phyloP scores from a whole-genome alignment of 2,797 vertebrate genomes.

The Helostoma temminkii region DNA sequence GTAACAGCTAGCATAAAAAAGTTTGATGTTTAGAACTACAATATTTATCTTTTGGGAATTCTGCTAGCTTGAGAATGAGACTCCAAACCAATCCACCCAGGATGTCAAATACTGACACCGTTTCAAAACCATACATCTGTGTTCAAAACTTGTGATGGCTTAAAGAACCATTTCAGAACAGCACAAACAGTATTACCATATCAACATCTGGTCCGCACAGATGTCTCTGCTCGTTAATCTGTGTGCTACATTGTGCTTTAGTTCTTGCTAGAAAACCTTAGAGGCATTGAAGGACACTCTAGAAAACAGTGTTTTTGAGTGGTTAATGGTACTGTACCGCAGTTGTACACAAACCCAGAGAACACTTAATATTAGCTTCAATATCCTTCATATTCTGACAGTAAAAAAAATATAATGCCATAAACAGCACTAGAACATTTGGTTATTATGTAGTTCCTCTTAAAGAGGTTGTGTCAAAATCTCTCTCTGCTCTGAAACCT shows the following conservation, averaged over 20 bases:
- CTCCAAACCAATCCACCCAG: no score
- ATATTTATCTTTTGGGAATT: no score
- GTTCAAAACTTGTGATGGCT: no score
- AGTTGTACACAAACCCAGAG: neutral
- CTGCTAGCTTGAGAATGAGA: no score
- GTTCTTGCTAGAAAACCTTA: neutral
- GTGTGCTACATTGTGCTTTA: slow-evolving; percentile 39
- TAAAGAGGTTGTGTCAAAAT: neutral
- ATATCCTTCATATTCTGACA: slow-evolving; percentile 11
- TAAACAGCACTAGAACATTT: slow-evolving; percentile 15
- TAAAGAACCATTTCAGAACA: no score
- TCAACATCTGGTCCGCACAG: slow-evolving; percentile 15
- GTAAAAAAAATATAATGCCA: neutral
- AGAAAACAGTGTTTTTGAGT: neutral
- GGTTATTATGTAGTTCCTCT: neutral
- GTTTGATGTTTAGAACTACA: no score
- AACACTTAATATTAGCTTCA: neutral
- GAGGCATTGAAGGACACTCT: neutral
- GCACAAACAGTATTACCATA: neutral
- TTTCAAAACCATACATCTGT: no score
- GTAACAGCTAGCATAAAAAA: no score
- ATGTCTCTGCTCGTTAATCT: neutral
- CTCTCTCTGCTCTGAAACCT: neutral
- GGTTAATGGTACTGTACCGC: neutral
- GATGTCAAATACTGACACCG: no score